A percentile compares a stretch with the other conserved stretches of the same genome.
Conservation (phyloP, 1,140 invertebrate species). For the Rhyacophila brunnea region DNA sequence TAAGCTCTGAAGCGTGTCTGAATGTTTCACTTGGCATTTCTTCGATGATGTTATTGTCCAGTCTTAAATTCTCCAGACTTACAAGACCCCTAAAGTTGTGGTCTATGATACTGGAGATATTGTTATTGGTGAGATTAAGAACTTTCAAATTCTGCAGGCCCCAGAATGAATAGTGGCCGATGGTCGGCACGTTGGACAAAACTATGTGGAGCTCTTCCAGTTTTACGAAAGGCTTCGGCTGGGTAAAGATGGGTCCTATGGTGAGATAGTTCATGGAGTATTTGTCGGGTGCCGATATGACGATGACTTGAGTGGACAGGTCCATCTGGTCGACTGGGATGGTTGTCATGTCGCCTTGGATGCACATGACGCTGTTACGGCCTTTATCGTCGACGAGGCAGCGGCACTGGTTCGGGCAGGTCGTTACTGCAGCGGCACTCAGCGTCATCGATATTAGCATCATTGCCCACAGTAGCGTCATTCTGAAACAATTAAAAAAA, state of each 20-base stretch:
- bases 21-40: constrained; percentile 75
- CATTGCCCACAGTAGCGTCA: constrained; percentile 19
- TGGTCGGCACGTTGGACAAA: constrained; percentile 72
- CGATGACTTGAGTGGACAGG: constrained; percentile 62
- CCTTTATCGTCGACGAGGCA: constrained; percentile 22
- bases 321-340: constrained; percentile 63
- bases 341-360: constrained; percentile 59
- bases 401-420: constrained; percentile 26
- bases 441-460: constrained; percentile 11
- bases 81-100: constrained; percentile 78
- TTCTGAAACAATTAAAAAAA: constrained; percentile 27
- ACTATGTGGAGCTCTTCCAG: constrained; percentile 75
- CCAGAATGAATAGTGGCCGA: constrained; percentile 77
- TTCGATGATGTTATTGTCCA: constrained; percentile 78
- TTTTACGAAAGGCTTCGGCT: constrained; percentile 57
- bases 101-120: constrained; percentile 71
- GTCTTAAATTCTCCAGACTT: constrained; percentile 75
- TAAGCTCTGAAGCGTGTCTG: constrained; percentile 64
- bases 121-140: constrained; percentile 74
- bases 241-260: constrained; percentile 70
- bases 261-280: constrained; percentile 64
- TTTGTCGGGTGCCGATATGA: constrained; percentile 65
- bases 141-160: constrained; percentile 65
- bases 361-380: constrained; percentile 42
- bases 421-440: not conserved